A percentile compares a stretch with the other conserved stretches of the same genome.
These are phyloP conservation scores for Chloroclystis v-ata DNA, from an alignment of 2,888 invertebrate species.

Conservation along the genomic window DNA sequence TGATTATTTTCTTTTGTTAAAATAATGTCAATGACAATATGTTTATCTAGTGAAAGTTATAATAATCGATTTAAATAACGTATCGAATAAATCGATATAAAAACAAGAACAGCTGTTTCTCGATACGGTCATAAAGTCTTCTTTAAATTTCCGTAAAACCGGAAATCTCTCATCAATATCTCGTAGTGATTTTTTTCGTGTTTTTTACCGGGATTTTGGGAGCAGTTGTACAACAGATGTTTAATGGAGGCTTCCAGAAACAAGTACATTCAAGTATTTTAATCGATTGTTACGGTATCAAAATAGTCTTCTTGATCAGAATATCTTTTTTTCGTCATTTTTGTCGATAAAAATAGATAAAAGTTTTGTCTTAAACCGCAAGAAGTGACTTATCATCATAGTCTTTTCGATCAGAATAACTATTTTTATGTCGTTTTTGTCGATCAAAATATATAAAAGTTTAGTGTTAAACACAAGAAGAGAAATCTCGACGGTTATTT, in stretches of 20 bases:
- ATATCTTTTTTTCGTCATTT: too few relatives aligned
- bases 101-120: conserved; percentile 38
- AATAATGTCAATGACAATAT: background rate
- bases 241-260: conserved; percentile 15
- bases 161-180: conserved; percentile 42
- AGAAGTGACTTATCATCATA: too few relatives aligned
- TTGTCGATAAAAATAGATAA: too few relatives aligned
- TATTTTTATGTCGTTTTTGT: too few relatives aligned
- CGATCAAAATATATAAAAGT: too few relatives aligned
- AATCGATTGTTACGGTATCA: too few relatives aligned
- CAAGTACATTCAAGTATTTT: conserved; percentile 19
- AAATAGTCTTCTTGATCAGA: conserved; percentile 1
- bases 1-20: too few relatives aligned
- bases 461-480: too few relatives aligned
- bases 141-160: conserved; percentile 34
- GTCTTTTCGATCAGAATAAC: too few relatives aligned
- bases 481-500: too few relatives aligned
- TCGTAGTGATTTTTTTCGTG: conserved; percentile 23
- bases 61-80: conserved; percentile 27
- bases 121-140: conserved; percentile 41
- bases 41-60: conserved; percentile 12
- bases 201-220: conserved; percentile 35
- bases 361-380: too few relatives aligned
- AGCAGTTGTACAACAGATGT: conserved; percentile 33
- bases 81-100: conserved; percentile 43